Evolutionary conservation across 2,888 invertebrate genomes (phyloP).

Genomic region (Thumatha senex): DNA sequence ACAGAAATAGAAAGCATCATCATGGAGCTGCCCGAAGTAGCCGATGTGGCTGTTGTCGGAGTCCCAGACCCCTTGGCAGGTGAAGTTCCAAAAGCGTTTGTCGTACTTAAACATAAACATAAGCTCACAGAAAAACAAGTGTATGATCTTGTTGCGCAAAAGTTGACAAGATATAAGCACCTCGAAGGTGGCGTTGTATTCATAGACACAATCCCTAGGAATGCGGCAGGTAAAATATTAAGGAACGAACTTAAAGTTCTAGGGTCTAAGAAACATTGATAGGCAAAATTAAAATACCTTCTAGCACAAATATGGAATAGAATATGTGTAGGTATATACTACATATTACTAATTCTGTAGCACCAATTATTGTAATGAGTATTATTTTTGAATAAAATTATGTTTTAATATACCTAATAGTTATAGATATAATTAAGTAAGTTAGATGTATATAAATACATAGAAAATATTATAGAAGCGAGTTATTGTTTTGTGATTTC

Average conservation of each 20-base stretch:
- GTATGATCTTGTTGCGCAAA: slow-evolving; percentile 82
- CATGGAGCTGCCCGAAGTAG: slow-evolving; percentile 87
- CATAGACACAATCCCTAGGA: slow-evolving; percentile 88
- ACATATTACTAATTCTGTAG: too few relatives aligned
- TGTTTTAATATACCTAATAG: not conserved
- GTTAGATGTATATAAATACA: too few relatives aligned
- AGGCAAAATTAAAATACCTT: too few relatives aligned
- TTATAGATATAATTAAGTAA: not conserved
- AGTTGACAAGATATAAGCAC: slow-evolving; percentile 89
- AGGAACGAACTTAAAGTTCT: slow-evolving; percentile 86
- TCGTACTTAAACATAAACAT: slow-evolving; percentile 84
- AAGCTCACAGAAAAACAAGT: slow-evolving; percentile 83
- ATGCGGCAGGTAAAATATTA: slow-evolving; percentile 90
- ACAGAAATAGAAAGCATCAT: slow-evolving; percentile 92
- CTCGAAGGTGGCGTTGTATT: slow-evolving; percentile 88
- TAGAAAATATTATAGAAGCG: too few relatives aligned
- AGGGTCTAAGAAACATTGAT: slow-evolving; percentile 40
- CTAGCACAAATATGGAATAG: too few relatives aligned
- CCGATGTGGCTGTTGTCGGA: slow-evolving; percentile 91
- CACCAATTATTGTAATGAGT: slow-evolving; percentile 1
- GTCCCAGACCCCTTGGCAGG: slow-evolving; percentile 87
- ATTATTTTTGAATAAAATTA: slow-evolving; percentile 30
- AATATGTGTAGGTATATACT: too few relatives aligned
- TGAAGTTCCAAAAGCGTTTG: slow-evolving; percentile 89
- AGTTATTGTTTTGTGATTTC: too few relatives aligned